Conservation (phyloP, 1,140 invertebrate species). For the Danaus plexippus region DNA sequence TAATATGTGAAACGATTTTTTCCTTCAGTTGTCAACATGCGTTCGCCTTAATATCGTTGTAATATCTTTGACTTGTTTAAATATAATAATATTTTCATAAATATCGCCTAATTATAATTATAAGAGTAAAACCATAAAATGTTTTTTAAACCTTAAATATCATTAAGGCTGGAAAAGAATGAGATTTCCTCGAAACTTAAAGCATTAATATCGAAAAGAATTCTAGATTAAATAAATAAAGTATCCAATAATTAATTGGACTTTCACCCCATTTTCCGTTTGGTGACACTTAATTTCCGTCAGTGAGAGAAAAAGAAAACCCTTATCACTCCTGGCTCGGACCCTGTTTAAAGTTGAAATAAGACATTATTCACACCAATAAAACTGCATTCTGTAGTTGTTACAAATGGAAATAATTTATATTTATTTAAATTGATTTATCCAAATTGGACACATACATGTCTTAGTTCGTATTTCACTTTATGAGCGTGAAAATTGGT, state of each 20-base stretch:
- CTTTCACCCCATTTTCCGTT: constrained; percentile 70
- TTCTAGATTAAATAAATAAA: constrained; percentile 68
- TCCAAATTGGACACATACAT: too few species aligned
- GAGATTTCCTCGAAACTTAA: constrained; percentile 26
- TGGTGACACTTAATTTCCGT: constrained; percentile 70
- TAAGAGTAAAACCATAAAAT: not conserved
- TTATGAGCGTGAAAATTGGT: too few species aligned
- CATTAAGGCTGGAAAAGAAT: constrained; percentile 26
- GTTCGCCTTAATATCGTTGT: too few species aligned
- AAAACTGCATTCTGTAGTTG: too few species aligned
- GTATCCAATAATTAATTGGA: constrained; percentile 71
- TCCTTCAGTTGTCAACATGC: too few species aligned
- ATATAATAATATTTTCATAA: too few species aligned
- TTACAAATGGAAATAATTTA: too few species aligned
- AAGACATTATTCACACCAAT: constrained; percentile 20
- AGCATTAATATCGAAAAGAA: constrained; percentile 63
- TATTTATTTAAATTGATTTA: too few species aligned
- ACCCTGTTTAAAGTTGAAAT: constrained; percentile 52
- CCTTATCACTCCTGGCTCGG: constrained; percentile 60
- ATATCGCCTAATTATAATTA: too few species aligned
- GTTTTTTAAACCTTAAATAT: constrained; percentile 5
- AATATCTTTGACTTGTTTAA: too few species aligned
- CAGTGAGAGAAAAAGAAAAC: constrained; percentile 60
- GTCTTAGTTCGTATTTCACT: too few species aligned
- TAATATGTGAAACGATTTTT: too few species aligned